These are phyloP conservation scores for Drosophila subquinaria DNA, from an alignment of 2,888 invertebrate genomes.

Conservation along the genomic window DNA sequence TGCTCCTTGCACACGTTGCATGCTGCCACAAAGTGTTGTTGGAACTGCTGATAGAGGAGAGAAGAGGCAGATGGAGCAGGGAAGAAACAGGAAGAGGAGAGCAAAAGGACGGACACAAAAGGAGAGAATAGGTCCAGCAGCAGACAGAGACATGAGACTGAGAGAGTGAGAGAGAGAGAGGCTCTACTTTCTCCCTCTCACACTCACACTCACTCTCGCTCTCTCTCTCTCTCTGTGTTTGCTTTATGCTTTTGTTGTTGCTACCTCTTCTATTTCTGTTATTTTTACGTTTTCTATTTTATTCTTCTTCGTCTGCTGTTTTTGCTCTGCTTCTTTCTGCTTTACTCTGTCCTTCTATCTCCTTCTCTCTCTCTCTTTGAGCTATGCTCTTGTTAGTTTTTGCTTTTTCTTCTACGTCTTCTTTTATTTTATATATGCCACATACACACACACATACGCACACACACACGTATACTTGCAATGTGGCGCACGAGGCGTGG, in stretches of 20 bases:
- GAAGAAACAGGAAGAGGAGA: neutral
- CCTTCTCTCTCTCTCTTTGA: conserved; percentile 1
- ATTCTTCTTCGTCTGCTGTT: neutral
- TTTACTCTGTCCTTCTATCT: conserved; percentile 4
- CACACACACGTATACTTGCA: conserved; percentile 43
- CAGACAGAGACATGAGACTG: neutral
- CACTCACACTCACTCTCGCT: neutral
- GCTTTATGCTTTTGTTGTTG: neutral
- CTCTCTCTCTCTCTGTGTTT: neutral
- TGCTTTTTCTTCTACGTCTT: conserved; percentile 37
- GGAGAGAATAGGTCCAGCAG: neutral
- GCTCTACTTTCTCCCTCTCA: neutral
- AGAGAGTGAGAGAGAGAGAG: neutral
- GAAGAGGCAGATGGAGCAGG: neutral
- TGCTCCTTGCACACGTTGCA: conserved; percentile 5
- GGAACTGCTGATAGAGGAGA: neutral
- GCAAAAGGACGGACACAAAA: neutral
- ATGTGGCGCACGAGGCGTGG: conserved; percentile 57
- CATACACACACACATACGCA: neutral
- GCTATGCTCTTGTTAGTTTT: conserved; percentile 28
- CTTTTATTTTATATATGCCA: conserved; percentile 56
- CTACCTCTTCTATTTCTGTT: conserved; percentile 16
- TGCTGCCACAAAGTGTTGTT: conserved; percentile 5
- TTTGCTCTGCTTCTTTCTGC: neutral
- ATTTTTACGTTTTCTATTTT: neutral